These are phyloP conservation scores for Cromileptes altivelis DNA, from an alignment of 2,113 vertebrate genomes.

Conservation along the genomic window DNA sequence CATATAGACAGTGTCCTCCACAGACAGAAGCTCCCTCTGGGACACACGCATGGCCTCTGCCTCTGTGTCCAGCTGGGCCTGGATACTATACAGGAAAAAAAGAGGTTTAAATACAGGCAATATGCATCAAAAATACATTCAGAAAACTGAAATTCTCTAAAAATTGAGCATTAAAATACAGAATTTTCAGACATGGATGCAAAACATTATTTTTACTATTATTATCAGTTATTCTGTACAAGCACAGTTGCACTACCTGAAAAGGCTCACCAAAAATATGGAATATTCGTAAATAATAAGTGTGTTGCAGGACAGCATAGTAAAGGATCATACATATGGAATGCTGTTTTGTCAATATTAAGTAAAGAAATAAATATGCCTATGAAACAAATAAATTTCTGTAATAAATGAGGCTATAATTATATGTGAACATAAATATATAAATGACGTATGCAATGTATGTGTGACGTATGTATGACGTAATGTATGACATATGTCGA, in stretches of 20 bases:
- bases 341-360: no score
- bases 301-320: background rate
- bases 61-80: slow-evolving; percentile 91
- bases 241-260: background rate
- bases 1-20: slow-evolving; percentile 91
- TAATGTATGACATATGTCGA: no score
- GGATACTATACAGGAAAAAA: slow-evolving; percentile 84
- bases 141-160: background rate
- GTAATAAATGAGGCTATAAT: no score
- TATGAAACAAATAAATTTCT: no score
- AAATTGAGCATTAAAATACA: background rate
- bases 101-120: background rate
- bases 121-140: background rate
- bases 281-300: background rate
- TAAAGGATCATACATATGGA: background rate
- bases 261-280: background rate
- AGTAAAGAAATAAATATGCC: no score
- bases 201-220: background rate
- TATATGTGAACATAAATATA: no score
- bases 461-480: no score
- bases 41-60: slow-evolving; percentile 91
- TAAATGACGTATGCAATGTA: no score
- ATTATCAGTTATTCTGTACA: background rate
- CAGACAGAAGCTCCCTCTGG: slow-evolving; percentile 92
- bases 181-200: background rate